A percentile compares a stretch with the other conserved stretches of the same genome.
phyloP scores from a whole-genome alignment of 2,797 vertebrate genomes.

The Oreochromis grahami region DNA sequence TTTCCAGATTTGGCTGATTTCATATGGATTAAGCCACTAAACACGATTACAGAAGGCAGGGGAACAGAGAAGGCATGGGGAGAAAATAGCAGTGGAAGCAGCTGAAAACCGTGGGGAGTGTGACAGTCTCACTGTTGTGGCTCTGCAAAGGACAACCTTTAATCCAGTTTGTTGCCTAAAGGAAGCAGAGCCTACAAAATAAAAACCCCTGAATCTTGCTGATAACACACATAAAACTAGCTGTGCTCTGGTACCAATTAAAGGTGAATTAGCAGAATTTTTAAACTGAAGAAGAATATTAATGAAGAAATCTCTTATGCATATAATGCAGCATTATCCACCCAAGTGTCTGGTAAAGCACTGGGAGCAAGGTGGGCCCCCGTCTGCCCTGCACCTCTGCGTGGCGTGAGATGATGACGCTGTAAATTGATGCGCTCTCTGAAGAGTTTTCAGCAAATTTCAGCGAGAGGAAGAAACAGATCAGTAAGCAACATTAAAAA shows the following conservation, averaged over 20 bases:
- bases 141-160: background rate
- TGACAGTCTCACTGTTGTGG: background rate
- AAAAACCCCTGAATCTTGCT: background rate
- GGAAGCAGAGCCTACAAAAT: background rate
- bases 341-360: background rate
- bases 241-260: background rate
- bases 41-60: background rate
- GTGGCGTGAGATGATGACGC: background rate
- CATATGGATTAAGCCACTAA: background rate
- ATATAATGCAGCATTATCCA: background rate
- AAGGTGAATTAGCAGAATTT: background rate
- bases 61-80: background rate
- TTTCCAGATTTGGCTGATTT: background rate
- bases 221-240: background rate
- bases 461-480: constrained; percentile 3
- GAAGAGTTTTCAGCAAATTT: constrained; percentile 21
- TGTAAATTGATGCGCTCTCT: background rate
- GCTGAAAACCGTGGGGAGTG: background rate
- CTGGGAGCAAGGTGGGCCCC: background rate
- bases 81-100: background rate
- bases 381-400: background rate
- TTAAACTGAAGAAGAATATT: background rate
- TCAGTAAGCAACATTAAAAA: constrained; percentile 35
- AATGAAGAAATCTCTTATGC: background rate
- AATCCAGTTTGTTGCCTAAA: background rate